Base-by-base conservation (phyloP, 2,888 invertebrate genomes). In the Empis livida region DNA sequence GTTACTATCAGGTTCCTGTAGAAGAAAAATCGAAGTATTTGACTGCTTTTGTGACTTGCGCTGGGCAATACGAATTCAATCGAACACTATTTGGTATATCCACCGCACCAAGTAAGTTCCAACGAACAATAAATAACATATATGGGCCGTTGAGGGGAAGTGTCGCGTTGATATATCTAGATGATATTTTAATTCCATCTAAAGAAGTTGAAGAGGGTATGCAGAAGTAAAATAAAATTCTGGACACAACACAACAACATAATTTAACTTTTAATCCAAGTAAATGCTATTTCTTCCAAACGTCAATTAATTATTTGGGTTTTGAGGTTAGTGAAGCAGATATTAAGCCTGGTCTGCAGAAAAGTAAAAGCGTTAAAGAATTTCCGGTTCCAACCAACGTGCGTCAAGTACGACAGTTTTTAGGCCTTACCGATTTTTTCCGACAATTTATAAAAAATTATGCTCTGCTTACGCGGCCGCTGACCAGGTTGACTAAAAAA, bases 41-140 rank as follows among this genome's bases (percentile, higher is more conserved):
- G 4, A 44, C 44, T 2, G n/a, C 38, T 10, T 44, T 44, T 23
- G 44, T 10, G 5, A 44, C 15, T 2, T 9, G 8, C 23, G 5
- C 5, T 14, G 61, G 61, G 2, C 52, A 60, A 2, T 64, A 52
- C 35, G 56, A 62, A 49, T 63, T 55, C 42, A 32, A 49, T 1
- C 15, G 52, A 2, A 58, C 64, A 57, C 59, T 61, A 1, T 68
- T 63, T 46, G 63, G 63, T 2, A 50, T 63, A 3, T 35, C 51
- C 1, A 62, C 62, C 44, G 59, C 61, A 2, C 59, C 60, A 8
- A 49, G 53, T 5, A 53, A 55, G 13, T 63, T 62, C 50, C 61
- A 61, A 46, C 37, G 58, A 16, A 45, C 58, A 27, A 57, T 63
- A 11, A 47, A 46, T 20, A 42, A 23, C 10, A 14, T 49, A 10